These are phyloP conservation scores for Orycteropus afer DNA, from an alignment of 2,113 vertebrate species.

Conservation along the genomic window DNA sequence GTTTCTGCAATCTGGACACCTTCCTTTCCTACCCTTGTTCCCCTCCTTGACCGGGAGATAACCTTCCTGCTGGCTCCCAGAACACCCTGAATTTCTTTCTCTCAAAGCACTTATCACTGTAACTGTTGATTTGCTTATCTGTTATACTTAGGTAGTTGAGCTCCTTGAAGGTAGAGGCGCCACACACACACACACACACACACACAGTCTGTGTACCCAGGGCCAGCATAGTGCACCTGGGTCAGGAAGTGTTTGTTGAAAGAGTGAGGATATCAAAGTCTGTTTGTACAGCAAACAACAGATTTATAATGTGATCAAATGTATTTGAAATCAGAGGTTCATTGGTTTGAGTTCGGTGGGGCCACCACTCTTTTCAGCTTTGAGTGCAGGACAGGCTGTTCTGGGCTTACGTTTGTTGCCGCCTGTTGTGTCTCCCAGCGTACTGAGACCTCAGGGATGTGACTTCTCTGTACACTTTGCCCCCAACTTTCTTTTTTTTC, in stretches of 20 bases:
- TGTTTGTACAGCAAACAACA: conserved; percentile 52
- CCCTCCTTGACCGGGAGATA: conserved; percentile 28
- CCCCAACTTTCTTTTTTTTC: not conserved
- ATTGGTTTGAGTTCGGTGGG: not conserved
- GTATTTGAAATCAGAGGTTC: conserved; percentile 14
- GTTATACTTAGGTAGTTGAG: conserved; percentile 28
- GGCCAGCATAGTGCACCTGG: conserved; percentile 46
- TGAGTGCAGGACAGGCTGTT: not conserved
- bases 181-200: not conserved
- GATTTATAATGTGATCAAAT: not conserved
- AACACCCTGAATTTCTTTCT: conserved; percentile 31
- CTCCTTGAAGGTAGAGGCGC: conserved; percentile 30
- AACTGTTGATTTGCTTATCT: conserved; percentile 62
- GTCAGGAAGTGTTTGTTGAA: conserved; percentile 67
- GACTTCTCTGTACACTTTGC: not conserved
- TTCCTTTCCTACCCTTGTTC: not conserved
- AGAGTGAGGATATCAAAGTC: conserved; percentile 33
- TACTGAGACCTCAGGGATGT: not conserved
- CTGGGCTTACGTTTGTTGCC: not conserved
- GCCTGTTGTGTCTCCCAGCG: not conserved
- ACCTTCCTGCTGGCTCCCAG: conserved; percentile 61
- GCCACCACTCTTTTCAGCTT: not conserved
- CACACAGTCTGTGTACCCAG: not conserved
- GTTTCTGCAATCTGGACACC: not conserved
- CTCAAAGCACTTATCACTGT: not conserved